phyloP scores from a whole-genome alignment of 2,113 vertebrate genomes.

The Sturnira hondurensis region DNA sequence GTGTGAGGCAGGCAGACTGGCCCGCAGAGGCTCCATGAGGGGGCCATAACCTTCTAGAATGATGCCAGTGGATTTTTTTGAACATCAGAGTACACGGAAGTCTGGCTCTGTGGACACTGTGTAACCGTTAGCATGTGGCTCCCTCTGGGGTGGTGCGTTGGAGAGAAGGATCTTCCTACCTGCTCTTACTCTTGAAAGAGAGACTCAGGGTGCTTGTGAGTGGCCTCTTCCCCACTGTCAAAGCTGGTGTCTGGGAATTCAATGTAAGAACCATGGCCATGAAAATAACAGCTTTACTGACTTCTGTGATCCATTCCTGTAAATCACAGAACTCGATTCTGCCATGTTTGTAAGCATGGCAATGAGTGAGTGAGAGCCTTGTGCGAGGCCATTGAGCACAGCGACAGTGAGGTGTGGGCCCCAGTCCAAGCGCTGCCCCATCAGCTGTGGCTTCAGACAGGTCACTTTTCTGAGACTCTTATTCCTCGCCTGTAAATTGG shows the following conservation, averaged over 20 bases:
- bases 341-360: not conserved
- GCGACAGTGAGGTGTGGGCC: not conserved
- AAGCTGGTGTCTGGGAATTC: not conserved
- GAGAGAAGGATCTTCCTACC: too few species aligned
- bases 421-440: not conserved
- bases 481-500: not conserved
- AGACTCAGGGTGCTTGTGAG: not conserved
- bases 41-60: not conserved
- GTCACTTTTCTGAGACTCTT: not conserved
- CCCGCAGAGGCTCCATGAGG: not conserved
- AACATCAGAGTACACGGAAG: not conserved
- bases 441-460: not conserved
- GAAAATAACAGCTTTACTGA: too few species aligned
- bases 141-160: not conserved
- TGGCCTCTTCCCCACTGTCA: not conserved
- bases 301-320: too few species aligned
- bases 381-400: not conserved
- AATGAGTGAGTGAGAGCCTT: not conserved
- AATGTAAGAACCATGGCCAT: accelerated
- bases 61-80: not conserved
- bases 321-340: too few species aligned
- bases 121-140: not conserved
- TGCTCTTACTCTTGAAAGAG: not conserved
- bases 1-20: not conserved
- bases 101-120: not conserved